Conservation (phyloP, 2,888 invertebrate species). For the Oxytorus armatus region DNA sequence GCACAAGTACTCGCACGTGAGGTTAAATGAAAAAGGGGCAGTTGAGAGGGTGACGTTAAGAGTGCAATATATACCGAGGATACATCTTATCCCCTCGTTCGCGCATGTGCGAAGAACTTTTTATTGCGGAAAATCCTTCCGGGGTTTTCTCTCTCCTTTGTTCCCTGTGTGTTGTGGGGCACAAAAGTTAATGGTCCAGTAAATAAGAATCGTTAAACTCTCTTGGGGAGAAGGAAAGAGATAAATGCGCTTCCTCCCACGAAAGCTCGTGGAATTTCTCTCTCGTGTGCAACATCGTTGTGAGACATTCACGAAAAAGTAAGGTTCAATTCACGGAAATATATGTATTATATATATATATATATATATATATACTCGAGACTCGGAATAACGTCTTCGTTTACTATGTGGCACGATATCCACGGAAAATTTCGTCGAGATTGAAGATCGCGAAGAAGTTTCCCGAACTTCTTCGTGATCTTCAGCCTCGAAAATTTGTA, state of each 20-base stretch:
- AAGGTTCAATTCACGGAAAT: no score
- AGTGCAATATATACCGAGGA: slow-evolving; percentile 34
- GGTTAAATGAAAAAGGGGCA: slow-evolving; percentile 24
- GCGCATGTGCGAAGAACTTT: slow-evolving; percentile 44
- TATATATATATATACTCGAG: no score
- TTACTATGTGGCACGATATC: no score
- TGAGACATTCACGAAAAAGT: slow-evolving; percentile 7
- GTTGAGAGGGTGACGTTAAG: slow-evolving; percentile 12
- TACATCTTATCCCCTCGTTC: slow-evolving; percentile 20
- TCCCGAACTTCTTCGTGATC: no score
- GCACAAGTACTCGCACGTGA: slow-evolving; percentile 8
- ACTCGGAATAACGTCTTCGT: no score
- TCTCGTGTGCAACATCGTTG: not conserved
- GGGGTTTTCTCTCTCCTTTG: slow-evolving; percentile 45
- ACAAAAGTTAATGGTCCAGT: slow-evolving; percentile 68
- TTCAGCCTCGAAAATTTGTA: not conserved
- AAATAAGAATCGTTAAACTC: slow-evolving; percentile 66
- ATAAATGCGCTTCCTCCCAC: not conserved
- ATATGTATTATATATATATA: no score
- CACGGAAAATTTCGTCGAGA: no score
- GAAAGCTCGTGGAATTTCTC: slow-evolving; percentile 11
- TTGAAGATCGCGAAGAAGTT: no score
- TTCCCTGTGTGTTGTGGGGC: slow-evolving; percentile 61
- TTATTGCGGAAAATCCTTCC: slow-evolving; percentile 49
- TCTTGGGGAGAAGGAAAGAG: slow-evolving; percentile 16